Evolutionary conservation across 2,113 vertebrate genomes (phyloP).

Genomic region (Lagenorhynchus albirostris): DNA sequence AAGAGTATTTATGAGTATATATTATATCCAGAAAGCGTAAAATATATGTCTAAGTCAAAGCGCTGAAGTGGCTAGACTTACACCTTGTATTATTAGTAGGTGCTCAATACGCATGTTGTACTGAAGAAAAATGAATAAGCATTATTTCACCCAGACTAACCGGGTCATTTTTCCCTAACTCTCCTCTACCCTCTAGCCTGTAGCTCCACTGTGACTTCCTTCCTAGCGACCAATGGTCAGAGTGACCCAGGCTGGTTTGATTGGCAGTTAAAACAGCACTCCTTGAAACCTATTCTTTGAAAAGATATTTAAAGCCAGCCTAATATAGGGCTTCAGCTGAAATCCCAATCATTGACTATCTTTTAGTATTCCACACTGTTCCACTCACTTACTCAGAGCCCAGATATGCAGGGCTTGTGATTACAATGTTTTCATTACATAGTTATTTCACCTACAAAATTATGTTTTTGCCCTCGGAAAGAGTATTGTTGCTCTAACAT

Average conservation of each 20-base stretch:
- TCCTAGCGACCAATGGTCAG: not conserved
- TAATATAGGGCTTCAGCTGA: not conserved
- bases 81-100: not conserved
- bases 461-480: not conserved
- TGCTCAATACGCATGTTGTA: not conserved
- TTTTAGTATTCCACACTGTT: not conserved
- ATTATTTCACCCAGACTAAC: not conserved
- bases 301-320: not conserved
- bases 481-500: not conserved
- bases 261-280: not conserved
- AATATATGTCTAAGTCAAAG: not conserved
- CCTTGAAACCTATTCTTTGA: not conserved
- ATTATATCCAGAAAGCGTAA: not conserved
- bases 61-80: not conserved
- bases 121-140: not conserved
- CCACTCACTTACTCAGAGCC: not conserved
- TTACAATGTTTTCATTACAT: not conserved
- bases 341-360: not conserved
- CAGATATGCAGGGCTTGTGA: not conserved
- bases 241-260: not conserved
- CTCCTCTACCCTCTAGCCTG: not conserved
- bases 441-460: not conserved
- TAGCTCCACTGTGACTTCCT: not conserved
- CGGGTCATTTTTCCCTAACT: not conserved
- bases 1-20: not conserved